Conservation (phyloP, 2,888 invertebrate genomes). For the Amphiduros pacificus region DNA sequence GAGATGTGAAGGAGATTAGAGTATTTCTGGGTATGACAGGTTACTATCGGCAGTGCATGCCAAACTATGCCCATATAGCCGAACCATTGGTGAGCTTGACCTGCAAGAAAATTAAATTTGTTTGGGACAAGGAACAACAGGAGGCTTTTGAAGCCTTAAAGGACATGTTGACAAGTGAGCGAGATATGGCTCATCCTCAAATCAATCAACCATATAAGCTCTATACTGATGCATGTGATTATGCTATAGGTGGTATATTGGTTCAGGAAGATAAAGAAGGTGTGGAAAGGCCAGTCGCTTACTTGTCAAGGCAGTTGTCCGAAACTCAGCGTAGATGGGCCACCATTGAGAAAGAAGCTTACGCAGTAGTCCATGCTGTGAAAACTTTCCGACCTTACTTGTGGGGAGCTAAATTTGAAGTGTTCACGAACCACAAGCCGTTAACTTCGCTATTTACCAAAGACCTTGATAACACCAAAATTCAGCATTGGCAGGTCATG, state of each 20-base stretch:
- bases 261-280: neutral
- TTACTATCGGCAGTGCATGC: conserved; percentile 15
- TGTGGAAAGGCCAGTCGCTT: neutral
- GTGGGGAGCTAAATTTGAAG: conserved; percentile 1
- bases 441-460: conserved; percentile 4
- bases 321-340: neutral
- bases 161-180: neutral
- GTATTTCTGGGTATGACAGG: conserved; percentile 15
- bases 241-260: conserved; percentile 1
- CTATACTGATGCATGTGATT: conserved; percentile 4
- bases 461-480: conserved; percentile 5
- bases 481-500: conserved; percentile 12
- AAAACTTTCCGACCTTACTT: conserved; percentile 9
- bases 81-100: conserved; percentile 10
- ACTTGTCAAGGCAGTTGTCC: neutral
- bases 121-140: conserved; percentile 3
- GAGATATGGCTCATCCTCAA: conserved; percentile 4
- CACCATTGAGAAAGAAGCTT: conserved; percentile 13
- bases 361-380: neutral
- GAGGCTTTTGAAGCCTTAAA: neutral
- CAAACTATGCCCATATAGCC: conserved; percentile 10
- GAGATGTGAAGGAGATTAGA: conserved; percentile 5
- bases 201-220: conserved; percentile 5
- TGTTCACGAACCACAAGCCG: conserved; percentile 16
- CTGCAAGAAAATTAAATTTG: neutral